Base-by-base conservation (phyloP, 37 sponge, comb jelly and placozoan genomes). In the Chondrilla cf. caribensis region DNA sequence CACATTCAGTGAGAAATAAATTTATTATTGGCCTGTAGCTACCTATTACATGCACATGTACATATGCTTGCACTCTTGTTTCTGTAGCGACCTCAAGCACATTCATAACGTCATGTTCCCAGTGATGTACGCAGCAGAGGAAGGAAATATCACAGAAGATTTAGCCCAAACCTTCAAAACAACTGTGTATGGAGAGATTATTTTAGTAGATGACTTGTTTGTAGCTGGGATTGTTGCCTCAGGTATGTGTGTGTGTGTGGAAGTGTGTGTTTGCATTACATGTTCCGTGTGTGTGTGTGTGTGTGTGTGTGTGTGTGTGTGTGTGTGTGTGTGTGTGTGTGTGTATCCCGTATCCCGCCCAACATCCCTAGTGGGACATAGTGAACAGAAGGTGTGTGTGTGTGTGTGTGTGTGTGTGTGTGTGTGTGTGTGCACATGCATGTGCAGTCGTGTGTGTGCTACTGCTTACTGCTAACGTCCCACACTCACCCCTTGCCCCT, bases 161-260 rank as follows among this genome's bases (percentile, higher is more conserved):
- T 58, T 84, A 17, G 93, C 90, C 26, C 60, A 60, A 8, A 71
- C 86, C 44, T 89, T 93, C 73, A 93, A 84, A 75, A 80, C 32
- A 39, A 86, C 47, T 37, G 39, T 70, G 5, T 32, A 36, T 31
- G 71, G 37, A n/a, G n/a, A n/a, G n/a, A n/a, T n/a, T n/a, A n/a
- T n/a, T 2, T 55, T 15, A 19, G 51, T n/a, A n/a, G 24, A 38
- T 14, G 54, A 2, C 72, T 47, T 11, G 11, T 19, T 22, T 67
- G 22, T 33, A 6, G 36, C 22, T 58, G 19, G 58, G 79, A 70
- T 31, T 54, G 24, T 41, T 17, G 60, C 4, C 19, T 14, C 6
- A 6, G 11, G 51, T 47, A 11, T 47, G 11, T 47, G 51, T 11
- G 51, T 47, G 11, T 47, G 51, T 47, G 28, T 70, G 40, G 2